Conservation (phyloP, 2,113 vertebrate species). For the Cheirogaleus medius region DNA sequence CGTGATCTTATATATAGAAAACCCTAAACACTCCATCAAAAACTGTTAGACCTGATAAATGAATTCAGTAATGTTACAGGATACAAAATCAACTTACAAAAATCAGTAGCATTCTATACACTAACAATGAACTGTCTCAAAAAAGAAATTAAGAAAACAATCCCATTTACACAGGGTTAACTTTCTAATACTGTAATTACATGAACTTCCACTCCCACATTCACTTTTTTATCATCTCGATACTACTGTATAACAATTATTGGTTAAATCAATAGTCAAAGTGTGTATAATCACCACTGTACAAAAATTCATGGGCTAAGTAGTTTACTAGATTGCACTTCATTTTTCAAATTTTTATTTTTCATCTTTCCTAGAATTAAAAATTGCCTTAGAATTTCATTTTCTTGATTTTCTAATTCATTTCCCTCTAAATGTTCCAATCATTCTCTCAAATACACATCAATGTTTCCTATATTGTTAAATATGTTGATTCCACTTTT, state of each 20-base stretch:
- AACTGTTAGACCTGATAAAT: not conserved
- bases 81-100: not conserved
- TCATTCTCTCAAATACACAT: not conserved
- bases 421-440: not conserved
- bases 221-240: not conserved
- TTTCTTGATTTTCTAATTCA: not conserved
- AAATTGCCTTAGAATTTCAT: not conserved
- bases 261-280: not conserved
- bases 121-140: not conserved
- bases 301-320: not conserved
- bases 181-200: not conserved
- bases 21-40: not conserved
- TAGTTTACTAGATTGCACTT: not conserved
- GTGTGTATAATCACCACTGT: not conserved
- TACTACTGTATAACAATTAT: not conserved
- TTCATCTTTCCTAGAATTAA: not conserved
- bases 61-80: not conserved
- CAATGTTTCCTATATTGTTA: not conserved
- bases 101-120: not conserved
- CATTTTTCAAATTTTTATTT: not conserved
- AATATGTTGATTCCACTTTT: not conserved
- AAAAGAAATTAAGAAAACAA: not conserved
- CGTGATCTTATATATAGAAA: not conserved
- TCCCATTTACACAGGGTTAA: not conserved
- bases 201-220: not conserved